Evolutionary conservation across 2,888 invertebrate species (phyloP).

Genomic region (Mythimna loreyi): DNA sequence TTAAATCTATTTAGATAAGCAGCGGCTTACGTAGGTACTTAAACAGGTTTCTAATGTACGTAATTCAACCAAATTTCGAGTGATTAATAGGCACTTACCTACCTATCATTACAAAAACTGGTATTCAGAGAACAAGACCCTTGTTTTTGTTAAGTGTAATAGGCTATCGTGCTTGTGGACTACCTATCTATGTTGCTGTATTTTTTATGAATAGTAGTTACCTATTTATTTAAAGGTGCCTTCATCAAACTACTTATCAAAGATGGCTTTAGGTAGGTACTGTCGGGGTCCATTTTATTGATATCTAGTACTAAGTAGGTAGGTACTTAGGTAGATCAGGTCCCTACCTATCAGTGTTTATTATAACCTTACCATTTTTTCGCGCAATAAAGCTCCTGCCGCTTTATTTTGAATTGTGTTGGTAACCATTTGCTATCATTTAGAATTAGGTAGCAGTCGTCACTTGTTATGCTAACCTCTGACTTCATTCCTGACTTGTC

Average conservation of each 20-base stretch:
- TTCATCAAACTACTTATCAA: conserved; percentile 8
- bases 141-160: conserved; percentile 14
- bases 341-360: no score
- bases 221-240: conserved; percentile 12
- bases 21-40: no score
- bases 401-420: neutral
- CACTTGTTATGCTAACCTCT: conserved; percentile 44
- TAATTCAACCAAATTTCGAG: no score
- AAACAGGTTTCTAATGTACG: neutral
- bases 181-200: conserved; percentile 11
- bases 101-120: neutral
- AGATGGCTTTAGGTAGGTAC: neutral
- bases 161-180: neutral
- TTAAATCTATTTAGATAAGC: neutral
- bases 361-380: conserved; percentile 6
- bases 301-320: no score
- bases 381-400: neutral
- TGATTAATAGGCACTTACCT: neutral
- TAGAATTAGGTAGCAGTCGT: conserved; percentile 17
- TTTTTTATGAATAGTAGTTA: neutral
- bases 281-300: neutral
- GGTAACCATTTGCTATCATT: conserved; percentile 13
- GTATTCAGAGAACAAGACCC: neutral
- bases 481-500: conserved; percentile 32
- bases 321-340: no score